These are phyloP conservation scores for Steinernema feltiae DNA, from an alignment of 1,140 invertebrate genomes.

Conservation along the genomic window DNA sequence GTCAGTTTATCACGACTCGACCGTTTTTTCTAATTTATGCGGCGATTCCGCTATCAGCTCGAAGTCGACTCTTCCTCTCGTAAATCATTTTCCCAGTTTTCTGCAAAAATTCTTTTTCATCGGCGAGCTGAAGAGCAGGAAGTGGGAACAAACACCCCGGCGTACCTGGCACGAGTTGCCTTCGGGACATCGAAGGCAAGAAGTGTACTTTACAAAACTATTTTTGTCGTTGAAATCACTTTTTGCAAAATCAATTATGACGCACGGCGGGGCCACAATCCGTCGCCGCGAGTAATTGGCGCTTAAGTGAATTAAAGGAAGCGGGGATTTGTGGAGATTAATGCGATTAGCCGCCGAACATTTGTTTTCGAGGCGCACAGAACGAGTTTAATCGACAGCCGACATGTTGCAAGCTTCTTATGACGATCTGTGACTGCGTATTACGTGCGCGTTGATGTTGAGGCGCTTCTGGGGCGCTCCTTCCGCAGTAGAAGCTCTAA, in stretches of 20 bases:
- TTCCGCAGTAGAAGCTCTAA: no score
- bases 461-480: no score
- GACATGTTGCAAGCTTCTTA: no score
- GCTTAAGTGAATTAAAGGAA: not conserved
- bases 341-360: not conserved
- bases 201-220: constrained; percentile 6
- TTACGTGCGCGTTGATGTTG: no score
- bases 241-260: constrained; percentile 14
- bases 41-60: no score
- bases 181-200: not conserved
- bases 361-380: not conserved
- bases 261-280: not conserved
- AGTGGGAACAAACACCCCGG: not conserved
- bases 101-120: not conserved
- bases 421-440: no score
- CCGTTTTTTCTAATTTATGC: no score
- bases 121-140: not conserved
- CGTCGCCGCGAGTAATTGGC: not conserved
- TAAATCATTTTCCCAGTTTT: not conserved
- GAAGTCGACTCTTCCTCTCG: no score
- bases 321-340: not conserved
- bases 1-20: no score
- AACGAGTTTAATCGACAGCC: no score
- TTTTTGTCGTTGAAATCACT: constrained; percentile 6
- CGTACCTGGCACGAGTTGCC: constrained; percentile 11